A percentile compares a stretch with the other conserved stretches of the same genome.
Conservation (phyloP, 2,797 vertebrate genomes). For the Okamejei kenojei region DNA sequence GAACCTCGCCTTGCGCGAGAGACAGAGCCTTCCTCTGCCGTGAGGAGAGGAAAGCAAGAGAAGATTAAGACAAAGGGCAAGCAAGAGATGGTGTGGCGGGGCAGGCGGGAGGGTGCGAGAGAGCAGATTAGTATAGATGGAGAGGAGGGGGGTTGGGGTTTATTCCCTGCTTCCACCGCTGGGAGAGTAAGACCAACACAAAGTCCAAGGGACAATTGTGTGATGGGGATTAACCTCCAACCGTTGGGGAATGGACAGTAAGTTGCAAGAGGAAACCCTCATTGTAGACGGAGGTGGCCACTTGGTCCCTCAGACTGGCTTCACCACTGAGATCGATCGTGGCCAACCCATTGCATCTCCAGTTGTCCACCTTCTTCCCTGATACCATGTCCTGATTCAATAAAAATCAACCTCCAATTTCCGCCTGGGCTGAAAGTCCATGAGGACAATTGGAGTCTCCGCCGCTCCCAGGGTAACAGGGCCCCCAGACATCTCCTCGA, state of each 20-base stretch:
- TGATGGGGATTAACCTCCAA: background rate
- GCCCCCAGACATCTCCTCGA: too few relatives aligned
- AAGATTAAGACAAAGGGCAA: background rate
- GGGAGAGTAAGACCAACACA: too few relatives aligned
- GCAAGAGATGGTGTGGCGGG: background rate
- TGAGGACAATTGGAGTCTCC: too few relatives aligned
- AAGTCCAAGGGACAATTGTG: background rate
- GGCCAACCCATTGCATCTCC: background rate
- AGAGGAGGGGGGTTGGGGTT: too few relatives aligned
- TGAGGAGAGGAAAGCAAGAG: background rate
- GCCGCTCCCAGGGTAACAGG: too few relatives aligned
- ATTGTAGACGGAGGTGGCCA: background rate
- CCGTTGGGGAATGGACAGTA: background rate
- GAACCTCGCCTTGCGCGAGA: constrained; percentile 74
- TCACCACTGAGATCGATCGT: background rate
- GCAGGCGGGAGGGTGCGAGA: background rate
- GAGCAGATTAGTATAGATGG: background rate
- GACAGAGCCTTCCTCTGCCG: constrained; percentile 83
- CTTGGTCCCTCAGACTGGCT: background rate
- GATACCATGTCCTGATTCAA: too few relatives aligned
- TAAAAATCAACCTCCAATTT: too few relatives aligned
- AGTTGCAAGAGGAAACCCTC: background rate
- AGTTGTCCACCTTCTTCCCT: too few relatives aligned
- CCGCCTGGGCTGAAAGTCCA: too few relatives aligned
- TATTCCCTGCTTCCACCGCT: background rate